A percentile compares a stretch with the other conserved stretches of the same genome.
These are phyloP conservation scores for Takifugu bimaculatus DNA, from an alignment of 2,113 vertebrate species.

Conservation along the genomic window DNA sequence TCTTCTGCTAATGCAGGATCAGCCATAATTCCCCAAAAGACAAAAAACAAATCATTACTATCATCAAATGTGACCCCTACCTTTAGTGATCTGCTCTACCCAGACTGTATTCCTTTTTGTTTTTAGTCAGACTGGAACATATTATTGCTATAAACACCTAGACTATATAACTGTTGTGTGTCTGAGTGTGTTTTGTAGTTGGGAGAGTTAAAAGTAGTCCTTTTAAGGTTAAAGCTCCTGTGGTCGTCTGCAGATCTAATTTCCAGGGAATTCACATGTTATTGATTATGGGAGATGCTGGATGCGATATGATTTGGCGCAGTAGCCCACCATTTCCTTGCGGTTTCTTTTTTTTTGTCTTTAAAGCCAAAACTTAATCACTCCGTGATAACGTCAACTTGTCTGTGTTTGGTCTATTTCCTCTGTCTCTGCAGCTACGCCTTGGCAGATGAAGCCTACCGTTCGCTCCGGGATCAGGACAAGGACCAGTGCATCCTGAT, in stretches of 20 bases:
- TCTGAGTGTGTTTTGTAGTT: no score
- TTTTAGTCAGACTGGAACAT: no score
- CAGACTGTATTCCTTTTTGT: no score
- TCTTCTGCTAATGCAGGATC: slow-evolving; percentile 29
- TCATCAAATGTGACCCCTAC: no score
- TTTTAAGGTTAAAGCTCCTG: no score
- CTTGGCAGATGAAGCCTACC: slow-evolving; percentile 94
- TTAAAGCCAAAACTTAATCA: slow-evolving; percentile 5
- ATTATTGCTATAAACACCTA: no score
- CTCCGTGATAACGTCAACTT: not conserved
- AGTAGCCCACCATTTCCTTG: not conserved
- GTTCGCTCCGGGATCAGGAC: slow-evolving; percentile 96
- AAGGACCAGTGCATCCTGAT: slow-evolving; percentile 99
- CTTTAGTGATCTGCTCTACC: no score
- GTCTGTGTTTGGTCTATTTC: slow-evolving; percentile 26
- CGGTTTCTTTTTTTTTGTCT: not conserved
- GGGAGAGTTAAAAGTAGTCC: no score
- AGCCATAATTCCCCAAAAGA: not conserved
- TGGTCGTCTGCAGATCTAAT: slow-evolving; percentile 38
- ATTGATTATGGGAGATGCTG: slow-evolving; percentile 42
- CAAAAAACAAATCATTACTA: no score
- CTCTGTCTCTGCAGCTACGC: slow-evolving; percentile 82
- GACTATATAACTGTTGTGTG: no score
- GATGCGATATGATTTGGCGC: slow-evolving; percentile 21
- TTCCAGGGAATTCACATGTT: slow-evolving; percentile 38